Conservation (phyloP, 2,113 vertebrate genomes). For the Guaruba guarouba region DNA sequence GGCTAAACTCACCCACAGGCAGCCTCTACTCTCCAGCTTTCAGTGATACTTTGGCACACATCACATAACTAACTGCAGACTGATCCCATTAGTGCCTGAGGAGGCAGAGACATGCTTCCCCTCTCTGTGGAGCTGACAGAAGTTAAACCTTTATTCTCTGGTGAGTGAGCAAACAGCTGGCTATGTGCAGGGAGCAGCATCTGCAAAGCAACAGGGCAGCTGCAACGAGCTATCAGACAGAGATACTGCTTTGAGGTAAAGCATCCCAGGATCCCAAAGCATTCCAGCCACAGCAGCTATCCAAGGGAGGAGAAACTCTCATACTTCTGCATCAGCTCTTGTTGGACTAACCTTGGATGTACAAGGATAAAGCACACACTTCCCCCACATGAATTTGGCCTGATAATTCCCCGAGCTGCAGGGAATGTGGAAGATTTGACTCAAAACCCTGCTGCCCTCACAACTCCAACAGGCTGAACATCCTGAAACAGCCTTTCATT, state of each 20-base stretch:
- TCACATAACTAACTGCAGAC: neutral
- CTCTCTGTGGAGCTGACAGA: neutral
- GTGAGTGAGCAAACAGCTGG: neutral
- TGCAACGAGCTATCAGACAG: neutral
- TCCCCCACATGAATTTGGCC: neutral
- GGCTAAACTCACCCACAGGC: neutral
- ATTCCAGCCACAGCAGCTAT: neutral
- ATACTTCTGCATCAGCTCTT: neutral
- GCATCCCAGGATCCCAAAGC: neutral
- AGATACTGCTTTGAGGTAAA: neutral
- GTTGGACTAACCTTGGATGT: neutral
- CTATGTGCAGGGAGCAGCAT: neutral
- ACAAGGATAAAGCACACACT: neutral
- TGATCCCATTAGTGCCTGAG: rapidly evolving
- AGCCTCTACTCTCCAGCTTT: neutral
- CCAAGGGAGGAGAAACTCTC: neutral
- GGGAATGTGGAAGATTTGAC: neutral
- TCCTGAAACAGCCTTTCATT: neutral
- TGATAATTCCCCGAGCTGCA: neutral
- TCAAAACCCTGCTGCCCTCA: neutral
- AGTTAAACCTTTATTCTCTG: neutral
- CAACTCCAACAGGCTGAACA: neutral
- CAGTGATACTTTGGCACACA: neutral
- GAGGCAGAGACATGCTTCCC: neutral
- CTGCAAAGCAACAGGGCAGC: neutral